Evolutionary conservation across 2,888 invertebrate genomes (phyloP).

Genomic region (Conops quadrifasciatus): DNA sequence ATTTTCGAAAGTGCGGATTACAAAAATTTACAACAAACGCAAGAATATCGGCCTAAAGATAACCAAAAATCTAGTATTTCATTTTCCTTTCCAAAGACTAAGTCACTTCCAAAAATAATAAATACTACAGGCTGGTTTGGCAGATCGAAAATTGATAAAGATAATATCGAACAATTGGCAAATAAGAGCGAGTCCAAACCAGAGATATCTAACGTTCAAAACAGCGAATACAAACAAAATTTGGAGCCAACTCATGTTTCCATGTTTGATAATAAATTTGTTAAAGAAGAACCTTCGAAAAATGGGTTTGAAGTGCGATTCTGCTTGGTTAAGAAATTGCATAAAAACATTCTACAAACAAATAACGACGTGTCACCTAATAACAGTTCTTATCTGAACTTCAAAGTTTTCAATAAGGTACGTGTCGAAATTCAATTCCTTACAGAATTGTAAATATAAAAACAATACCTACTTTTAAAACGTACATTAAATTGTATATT

Average conservation of each 20-base stretch:
- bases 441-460: background rate
- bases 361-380: slow-evolving; percentile 32
- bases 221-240: slow-evolving; percentile 33
- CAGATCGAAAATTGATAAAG: slow-evolving; percentile 48
- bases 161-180: slow-evolving; percentile 44
- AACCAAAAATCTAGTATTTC: slow-evolving; percentile 40
- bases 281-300: slow-evolving; percentile 16
- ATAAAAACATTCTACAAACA: slow-evolving; percentile 29
- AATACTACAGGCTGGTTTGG: slow-evolving; percentile 57
- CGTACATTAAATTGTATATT: background rate
- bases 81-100: slow-evolving; percentile 45
- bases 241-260: slow-evolving; percentile 10
- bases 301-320: slow-evolving; percentile 55
- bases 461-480: too few relatives aligned
- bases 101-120: slow-evolving; percentile 47
- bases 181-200: slow-evolving; percentile 26
- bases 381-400: slow-evolving; percentile 50
- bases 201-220: slow-evolving; percentile 24
- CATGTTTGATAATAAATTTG: background rate
- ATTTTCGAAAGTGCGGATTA: slow-evolving; percentile 36
- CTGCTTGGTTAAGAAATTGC: slow-evolving; percentile 44
- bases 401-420: slow-evolving; percentile 62
- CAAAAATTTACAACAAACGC: slow-evolving; percentile 45
- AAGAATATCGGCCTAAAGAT: slow-evolving; percentile 42
- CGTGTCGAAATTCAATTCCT: too few relatives aligned